Evolutionary conservation across 2,888 invertebrate genomes (phyloP), one percentile per base, ranked within the genome.

Genomic region (Drepanosiphum platanoidis): DNA sequence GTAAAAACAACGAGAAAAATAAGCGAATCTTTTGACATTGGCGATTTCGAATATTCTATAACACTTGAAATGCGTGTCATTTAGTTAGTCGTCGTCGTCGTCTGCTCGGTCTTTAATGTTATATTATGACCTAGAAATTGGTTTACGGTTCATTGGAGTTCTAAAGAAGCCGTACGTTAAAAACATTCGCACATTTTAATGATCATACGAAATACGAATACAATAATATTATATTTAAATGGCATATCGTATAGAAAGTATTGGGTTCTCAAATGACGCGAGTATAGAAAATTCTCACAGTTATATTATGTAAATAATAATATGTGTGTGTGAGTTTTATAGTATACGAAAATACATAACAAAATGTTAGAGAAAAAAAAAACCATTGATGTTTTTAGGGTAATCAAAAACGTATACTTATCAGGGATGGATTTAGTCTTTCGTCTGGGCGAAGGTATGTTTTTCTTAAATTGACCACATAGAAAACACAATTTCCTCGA

Each of bases 121-220:
- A 32, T 42, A 32, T 42, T 42, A 78, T 42, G 64, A 22, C 39
- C 39, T 42, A 64, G 39, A 64, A 64, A 78, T 64, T 64, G 39
- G 30, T 78, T 64, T 46, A 64, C 22, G 27, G 34, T 80, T 70
- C 80, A 70, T 36, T 27, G 52, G 13, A 15, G 32, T 70, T 80
- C n/a, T 1, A 52, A 52, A 52, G 68, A 80, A 68, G 52, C 68
- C 34, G 36, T 68, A 15, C 18, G 27, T 80, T 46, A n/a, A n/a
- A n/a, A 36, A 64, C 32, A 42, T 27, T 32, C 30, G 22, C 39
- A 78, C 18, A n/a, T 77, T 36, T 77, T 52, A 27, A 36, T 61
- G 36, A 77, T 77, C 36, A 15, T 77, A 36, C 15, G 13, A 46
- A 18, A 4, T 52, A 39, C 4, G 9, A 4, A 39, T 39, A 39